These are phyloP conservation scores for Microcebus tavaratra DNA, from an alignment of 2,113 vertebrate genomes.

Conservation along the genomic window DNA sequence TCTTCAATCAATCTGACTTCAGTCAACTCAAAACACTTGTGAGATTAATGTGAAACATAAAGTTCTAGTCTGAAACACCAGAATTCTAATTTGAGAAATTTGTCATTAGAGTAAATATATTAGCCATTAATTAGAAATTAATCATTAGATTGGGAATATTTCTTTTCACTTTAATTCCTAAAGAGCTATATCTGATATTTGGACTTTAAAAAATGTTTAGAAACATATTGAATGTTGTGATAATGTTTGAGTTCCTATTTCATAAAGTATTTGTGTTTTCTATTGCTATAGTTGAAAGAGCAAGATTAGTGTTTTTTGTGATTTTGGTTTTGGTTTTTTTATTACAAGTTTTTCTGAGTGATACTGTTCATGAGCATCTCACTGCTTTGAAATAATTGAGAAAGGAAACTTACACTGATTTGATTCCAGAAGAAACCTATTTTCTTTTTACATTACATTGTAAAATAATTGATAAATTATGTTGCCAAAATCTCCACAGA, in stretches of 20 bases:
- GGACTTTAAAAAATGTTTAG: not conserved
- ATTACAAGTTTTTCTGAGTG: not conserved
- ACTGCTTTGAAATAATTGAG: not conserved
- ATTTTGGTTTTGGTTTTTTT: not conserved
- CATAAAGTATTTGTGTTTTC: not conserved
- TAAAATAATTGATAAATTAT: constrained; percentile 14
- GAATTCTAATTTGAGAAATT: not conserved
- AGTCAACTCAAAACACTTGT: not conserved
- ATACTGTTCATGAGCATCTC: not conserved
- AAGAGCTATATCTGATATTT: not conserved
- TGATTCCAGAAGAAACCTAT: not conserved
- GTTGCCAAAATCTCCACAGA: not conserved
- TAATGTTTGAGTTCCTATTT: not conserved
- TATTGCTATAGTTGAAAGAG: not conserved
- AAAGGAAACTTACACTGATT: not conserved
- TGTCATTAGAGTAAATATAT: not conserved
- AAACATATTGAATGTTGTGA: not conserved
- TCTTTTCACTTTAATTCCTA: not conserved
- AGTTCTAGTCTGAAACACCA: not conserved
- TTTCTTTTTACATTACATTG: not conserved
- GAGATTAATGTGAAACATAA: not conserved
- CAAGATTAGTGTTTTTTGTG: not conserved
- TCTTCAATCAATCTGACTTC: not conserved
- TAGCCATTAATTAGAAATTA: not conserved
- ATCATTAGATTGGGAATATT: not conserved